phyloP scores from a whole-genome alignment of 92 coral and sea anemone genomes.

The Anthopleura xanthogrammica region DNA sequence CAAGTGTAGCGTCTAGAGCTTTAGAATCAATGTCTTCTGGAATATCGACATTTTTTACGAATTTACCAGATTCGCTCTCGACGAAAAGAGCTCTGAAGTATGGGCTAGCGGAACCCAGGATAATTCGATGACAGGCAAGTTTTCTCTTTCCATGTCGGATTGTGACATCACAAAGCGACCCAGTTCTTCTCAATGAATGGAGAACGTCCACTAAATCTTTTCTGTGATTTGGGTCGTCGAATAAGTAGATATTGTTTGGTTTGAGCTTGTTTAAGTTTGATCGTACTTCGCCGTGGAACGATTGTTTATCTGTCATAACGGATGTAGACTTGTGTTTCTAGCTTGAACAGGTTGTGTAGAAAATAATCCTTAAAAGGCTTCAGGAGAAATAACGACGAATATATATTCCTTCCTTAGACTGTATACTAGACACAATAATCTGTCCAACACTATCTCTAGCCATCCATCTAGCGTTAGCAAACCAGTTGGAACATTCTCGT shows the following conservation, averaged over 20 bases:
- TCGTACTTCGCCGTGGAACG: conserved; percentile 39
- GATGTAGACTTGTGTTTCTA: not conserved
- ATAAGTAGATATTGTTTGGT: conserved; percentile 47
- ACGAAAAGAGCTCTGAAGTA: conserved; percentile 79
- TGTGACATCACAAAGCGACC: conserved; percentile 72
- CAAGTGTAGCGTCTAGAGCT: conserved; percentile 57
- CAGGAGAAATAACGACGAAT: too few species aligned
- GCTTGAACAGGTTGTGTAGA: not conserved
- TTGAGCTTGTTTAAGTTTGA: conserved; percentile 61
- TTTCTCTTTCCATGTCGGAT: conserved; percentile 61
- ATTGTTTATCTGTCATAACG: conserved; percentile 26
- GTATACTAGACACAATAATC: not conserved
- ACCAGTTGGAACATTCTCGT: not conserved
- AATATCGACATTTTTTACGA: conserved; percentile 62
- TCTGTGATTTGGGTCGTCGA: conserved; percentile 60
- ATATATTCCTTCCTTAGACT: too few species aligned
- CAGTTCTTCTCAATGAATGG: conserved; percentile 56
- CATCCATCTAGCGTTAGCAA: not conserved
- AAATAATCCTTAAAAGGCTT: too few species aligned
- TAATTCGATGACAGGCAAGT: conserved; percentile 66
- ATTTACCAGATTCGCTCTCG: conserved; percentile 66
- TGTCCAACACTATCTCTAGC: too few species aligned
- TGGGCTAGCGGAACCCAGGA: conserved; percentile 82
- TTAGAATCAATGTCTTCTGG: conserved; percentile 44
- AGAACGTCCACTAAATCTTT: conserved; percentile 62